Base-by-base conservation (phyloP, 2,797 vertebrate genomes). In the Oreochromis mossambicus region DNA sequence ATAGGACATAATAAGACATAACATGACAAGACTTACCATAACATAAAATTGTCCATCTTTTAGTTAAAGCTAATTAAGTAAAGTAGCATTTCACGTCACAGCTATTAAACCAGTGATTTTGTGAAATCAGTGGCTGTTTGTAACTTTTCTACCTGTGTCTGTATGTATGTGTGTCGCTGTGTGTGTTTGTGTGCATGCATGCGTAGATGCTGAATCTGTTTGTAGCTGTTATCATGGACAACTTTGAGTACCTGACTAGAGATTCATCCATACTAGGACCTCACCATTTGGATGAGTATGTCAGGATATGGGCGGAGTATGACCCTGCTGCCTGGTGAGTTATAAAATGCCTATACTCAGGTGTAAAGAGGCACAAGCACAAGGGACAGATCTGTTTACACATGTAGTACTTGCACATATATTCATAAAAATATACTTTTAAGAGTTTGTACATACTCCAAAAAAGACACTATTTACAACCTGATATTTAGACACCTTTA, bases 191-290 rank as follows among this genome's bases (percentile, higher is more conserved):
- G 13, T 75, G 17, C 80, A 4, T 82, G 41, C 85, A 61, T 90
- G 32, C 88, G 6, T 78, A 98, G 98, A 99, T 99, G 97, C 95
- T 99, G 94, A 99, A 99, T 94, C 96, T 99, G 79, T 99, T 99
- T 78, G 98, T 98, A 2, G 98, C 98, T 3, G 98, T 99, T 91
- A 99, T 99, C 95, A 98, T 99, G 98, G 98, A 99, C 93, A 99
- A 99, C 95, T 99, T 99, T 89, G 98, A 99, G 92, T 99, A 99
- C 93, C 96, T 99, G 93, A 99, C 98, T 1, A 96, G 98, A 58
- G 98, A 99, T 88, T 99, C 97, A 21, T 99, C 98, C 88, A 99
- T 99, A 91, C 94, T 99, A 96, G 98, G 98, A 58, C 98, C 98
- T 84, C 98, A 99, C 90, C 98, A 99, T 91, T 95, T 99, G 95